These are phyloP conservation scores for Vombatus ursinus DNA, from an alignment of 2,113 vertebrate genomes.

Conservation along the genomic window DNA sequence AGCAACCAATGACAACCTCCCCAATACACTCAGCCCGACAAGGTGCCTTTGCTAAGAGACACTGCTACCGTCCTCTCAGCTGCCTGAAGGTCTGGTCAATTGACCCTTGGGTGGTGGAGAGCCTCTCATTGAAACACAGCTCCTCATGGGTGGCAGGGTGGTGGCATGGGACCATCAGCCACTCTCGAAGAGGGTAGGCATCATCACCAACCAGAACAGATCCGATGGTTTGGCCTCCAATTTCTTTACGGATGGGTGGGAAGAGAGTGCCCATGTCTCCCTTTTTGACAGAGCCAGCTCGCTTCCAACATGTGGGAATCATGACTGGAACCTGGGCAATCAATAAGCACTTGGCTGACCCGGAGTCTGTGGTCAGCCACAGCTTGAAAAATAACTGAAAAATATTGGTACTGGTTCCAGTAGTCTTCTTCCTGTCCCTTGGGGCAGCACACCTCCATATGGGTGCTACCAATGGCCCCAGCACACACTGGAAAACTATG, in stretches of 20 bases:
- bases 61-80: neutral
- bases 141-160: neutral
- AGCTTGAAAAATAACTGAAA: slow-evolving; percentile 2
- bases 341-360: neutral
- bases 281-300: neutral
- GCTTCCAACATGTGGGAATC: neutral
- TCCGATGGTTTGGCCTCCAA: neutral
- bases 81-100: neutral
- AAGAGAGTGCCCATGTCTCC: neutral
- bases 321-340: neutral
- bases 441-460: neutral
- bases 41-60: neutral
- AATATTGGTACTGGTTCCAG: neutral
- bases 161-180: neutral
- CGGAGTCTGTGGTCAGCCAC: neutral
- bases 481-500: neutral
- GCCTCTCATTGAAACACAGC: neutral
- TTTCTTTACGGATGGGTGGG: neutral
- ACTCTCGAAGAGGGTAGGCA: neutral
- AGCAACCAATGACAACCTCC: neutral
- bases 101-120: neutral
- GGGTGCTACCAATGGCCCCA: neutral
- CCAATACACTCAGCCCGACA: neutral
- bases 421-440: neutral
- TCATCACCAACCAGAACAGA: neutral